phyloP scores from a whole-genome alignment of 2,797 vertebrate species.

The Hybognathus amarus region DNA sequence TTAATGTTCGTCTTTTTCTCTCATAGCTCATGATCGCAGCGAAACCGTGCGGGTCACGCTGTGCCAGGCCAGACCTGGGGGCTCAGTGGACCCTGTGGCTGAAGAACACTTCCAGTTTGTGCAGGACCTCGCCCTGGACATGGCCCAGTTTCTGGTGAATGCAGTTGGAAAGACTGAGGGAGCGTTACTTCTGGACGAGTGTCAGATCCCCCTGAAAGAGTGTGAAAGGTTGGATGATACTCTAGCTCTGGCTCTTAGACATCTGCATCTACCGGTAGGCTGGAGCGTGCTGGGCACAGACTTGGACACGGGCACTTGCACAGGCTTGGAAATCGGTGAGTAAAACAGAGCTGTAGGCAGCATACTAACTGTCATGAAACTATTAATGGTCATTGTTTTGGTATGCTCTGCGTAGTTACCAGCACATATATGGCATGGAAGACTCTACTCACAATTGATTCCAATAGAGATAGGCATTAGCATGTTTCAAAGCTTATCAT shows the following conservation, averaged over 20 bases:
- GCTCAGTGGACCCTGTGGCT: slow-evolving; percentile 76
- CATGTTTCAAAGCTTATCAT: neutral
- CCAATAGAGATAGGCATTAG: neutral
- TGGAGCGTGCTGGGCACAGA: slow-evolving; percentile 82
- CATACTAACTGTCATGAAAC: neutral
- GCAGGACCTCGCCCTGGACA: slow-evolving; percentile 85
- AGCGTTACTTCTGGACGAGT: slow-evolving; percentile 81
- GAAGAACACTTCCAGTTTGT: slow-evolving; percentile 84
- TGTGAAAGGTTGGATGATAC: slow-evolving; percentile 83
- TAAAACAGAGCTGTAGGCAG: neutral
- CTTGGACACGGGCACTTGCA: slow-evolving; percentile 38
- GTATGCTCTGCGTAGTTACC: neutral
- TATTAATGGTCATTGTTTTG: neutral
- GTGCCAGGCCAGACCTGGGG: slow-evolving; percentile 80
- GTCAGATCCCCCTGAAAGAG: slow-evolving; percentile 77
- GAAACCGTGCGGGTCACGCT: slow-evolving; percentile 88
- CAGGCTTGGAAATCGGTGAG: slow-evolving; percentile 24
- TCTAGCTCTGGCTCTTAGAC: slow-evolving; percentile 82
- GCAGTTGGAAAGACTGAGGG: slow-evolving; percentile 81
- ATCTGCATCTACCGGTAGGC: slow-evolving; percentile 77
- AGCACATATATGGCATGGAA: neutral
- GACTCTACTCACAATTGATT: neutral
- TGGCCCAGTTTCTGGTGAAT: slow-evolving; percentile 83
- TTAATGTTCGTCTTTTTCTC: neutral
- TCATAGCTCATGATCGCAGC: slow-evolving; percentile 85